Base-by-base conservation (phyloP, 2,797 vertebrate genomes). In the Danio albolineatus region DNA sequence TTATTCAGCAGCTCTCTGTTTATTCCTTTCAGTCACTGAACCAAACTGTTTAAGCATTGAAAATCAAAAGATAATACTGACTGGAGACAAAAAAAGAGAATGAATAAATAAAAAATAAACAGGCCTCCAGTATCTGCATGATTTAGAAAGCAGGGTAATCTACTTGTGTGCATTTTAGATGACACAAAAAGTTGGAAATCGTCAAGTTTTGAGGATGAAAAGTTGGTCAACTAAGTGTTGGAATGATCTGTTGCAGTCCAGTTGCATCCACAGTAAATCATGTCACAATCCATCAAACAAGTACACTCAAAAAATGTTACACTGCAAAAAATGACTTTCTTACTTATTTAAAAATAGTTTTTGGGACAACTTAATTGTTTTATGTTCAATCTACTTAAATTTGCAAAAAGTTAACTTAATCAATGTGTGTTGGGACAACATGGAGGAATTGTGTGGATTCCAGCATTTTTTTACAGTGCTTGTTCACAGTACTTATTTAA, bases 11-110 rank as follows among this genome's bases (percentile, higher is more conserved):
- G 39, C 36, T 43, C 14, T 76, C 13, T 9, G 44, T 76, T 53
- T 76, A 54, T n/a, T 41, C 9, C 41, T 65, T 76, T 65, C 39
- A 57, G 16, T 64, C 9, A 17, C 60, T 46, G 28, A 7, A 44
- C 10, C 3, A 0, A 61, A 62, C 48, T 57, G 51, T 66, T 65
- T 36, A 17, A 16, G 9, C 12, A 28, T 65, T 43, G 2, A 13
- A 7, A 65, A 44, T 66, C 13, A 36, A 56, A 65, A 9, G 4
- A 44, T 13, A 43, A 8, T 8, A 8, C 36, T 28, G 17, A 44
- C n/a, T 16, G 19, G 66, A 7, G 36, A 14, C 12, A 12, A 19
- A 56, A 43, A n/a, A n/a, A n/a, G n/a, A n/a, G n/a, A n/a, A n/a
- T n/a, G n/a, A n/a, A n/a, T n/a, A n/a, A n/a, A n/a, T n/a, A n/a